Evolutionary conservation across 2,888 invertebrate genomes (phyloP), one percentile per base, ranked within the genome.

Genomic region (Boloria selene): DNA sequence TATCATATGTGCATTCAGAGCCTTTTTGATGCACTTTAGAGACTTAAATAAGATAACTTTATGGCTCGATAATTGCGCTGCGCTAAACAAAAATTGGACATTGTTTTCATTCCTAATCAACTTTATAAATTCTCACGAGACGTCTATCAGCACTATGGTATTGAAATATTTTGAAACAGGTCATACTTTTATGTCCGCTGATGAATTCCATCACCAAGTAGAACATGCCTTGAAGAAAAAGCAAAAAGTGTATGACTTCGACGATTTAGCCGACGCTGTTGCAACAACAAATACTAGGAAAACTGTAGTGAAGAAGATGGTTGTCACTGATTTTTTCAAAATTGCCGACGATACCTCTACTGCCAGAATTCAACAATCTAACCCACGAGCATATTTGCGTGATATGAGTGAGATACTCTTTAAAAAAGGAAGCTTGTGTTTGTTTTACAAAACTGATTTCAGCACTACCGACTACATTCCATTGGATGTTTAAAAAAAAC

Each of bases 51-150:
- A 69, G 38, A 69, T 76, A 42, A 67, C 70, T 65, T 31, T 75
- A 17, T 77, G 75, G 76, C 38, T 72, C 14, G 74, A 78, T 63
- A 78, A 78, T 62, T 77, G 75, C 61, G 59, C 73, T 10, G 66
- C 69, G 2, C 72, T 73, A 64, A 74, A 75, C 17, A 75, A 77
- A 71, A 73, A 73, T 67, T 72, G 75, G 74, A 60, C 72, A 52
- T 63, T 77, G 17, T 73, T 62, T 70, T 69, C 75, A 7, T 72
- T 70, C 64, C 53, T 74, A 18, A 54, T 74, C 44, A 44, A 45
- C 53, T 22, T 61, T n/a, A 53, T 51, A 64, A 61, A 61, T 13
- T 61, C 61, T 22, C 44, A 44, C 10, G 44, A 44, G 44, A 44
- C 44, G 14, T 44, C 44, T 44, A 44, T 44, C 44, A 44, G 14